Evolutionary conservation across 1,140 invertebrate genomes (phyloP).

Genomic region (Anastrepha ludens): DNA sequence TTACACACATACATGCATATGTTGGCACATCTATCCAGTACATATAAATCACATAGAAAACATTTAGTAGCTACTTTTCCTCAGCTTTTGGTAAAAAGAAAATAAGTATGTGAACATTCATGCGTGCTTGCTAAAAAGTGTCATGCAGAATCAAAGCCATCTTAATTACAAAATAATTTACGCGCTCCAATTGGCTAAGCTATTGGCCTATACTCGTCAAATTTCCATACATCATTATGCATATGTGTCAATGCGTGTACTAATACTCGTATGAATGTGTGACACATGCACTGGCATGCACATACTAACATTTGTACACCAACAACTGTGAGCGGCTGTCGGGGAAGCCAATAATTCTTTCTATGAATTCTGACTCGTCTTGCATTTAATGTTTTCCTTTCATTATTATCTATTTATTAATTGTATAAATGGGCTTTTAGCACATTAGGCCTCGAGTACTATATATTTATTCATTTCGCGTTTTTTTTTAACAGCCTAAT

Average conservation of each 20-base stretch:
- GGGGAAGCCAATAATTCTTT: not conserved
- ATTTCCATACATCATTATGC: slow-evolving; percentile 9
- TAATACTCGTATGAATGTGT: not conserved
- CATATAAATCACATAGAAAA: too few relatives aligned
- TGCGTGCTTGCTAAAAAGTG: not conserved
- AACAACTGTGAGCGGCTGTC: not conserved
- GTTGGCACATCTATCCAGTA: not conserved
- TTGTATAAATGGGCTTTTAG: too few relatives aligned
- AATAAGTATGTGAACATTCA: not conserved
- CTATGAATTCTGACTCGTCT: not conserved
- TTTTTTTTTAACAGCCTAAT: too few relatives aligned
- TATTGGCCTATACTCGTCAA: not conserved
- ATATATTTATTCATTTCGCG: too few relatives aligned
- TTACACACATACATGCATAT: not conserved
- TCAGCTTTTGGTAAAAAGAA: not conserved
- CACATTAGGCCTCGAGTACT: too few relatives aligned
- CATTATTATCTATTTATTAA: too few relatives aligned
- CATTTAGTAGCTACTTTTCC: too few relatives aligned
- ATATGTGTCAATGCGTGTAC: slow-evolving; percentile 3
- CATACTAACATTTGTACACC: too few relatives aligned
- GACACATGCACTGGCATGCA: too few relatives aligned
- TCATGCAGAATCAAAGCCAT: not conserved
- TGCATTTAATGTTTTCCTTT: too few relatives aligned
- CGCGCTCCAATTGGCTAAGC: slow-evolving; percentile 22
- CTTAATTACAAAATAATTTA: too few relatives aligned